phyloP scores from a whole-genome alignment of 1,140 invertebrate genomes.

The Metaphire vulgaris region DNA sequence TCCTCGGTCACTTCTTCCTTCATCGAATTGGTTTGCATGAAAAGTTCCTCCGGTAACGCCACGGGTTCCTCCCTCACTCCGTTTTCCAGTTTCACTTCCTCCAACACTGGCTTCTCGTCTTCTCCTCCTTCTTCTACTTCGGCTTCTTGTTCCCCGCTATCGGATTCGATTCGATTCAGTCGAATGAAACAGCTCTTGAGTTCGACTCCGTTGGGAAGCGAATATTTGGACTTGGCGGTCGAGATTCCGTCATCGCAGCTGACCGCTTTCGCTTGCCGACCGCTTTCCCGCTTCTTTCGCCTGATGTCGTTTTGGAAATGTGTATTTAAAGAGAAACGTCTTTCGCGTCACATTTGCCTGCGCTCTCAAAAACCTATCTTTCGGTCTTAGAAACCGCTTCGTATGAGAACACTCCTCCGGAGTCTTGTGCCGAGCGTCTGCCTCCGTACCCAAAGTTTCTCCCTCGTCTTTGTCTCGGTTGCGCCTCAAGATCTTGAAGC shows the following conservation, averaged over 20 bases:
- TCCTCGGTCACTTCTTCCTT: not conserved
- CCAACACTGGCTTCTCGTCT: too few species aligned
- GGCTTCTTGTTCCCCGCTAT: not conserved
- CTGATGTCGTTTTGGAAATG: not conserved
- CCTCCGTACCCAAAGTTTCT: not conserved
- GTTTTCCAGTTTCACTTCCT: not conserved
- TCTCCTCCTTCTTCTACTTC: not conserved
- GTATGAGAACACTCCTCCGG: not conserved
- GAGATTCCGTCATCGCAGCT: too few species aligned
- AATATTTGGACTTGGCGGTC: not conserved
- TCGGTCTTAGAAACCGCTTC: not conserved
- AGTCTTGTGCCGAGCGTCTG: too few species aligned
- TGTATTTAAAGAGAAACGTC: not conserved
- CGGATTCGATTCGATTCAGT: not conserved
- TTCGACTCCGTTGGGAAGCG: not conserved
- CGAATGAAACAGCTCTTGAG: not conserved
- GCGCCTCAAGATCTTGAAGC: not conserved
- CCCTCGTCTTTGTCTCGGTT: not conserved
- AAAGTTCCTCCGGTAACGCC: not conserved
- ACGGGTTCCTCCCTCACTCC: not conserved
- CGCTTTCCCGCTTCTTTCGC: not conserved
- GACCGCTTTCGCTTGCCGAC: not conserved
- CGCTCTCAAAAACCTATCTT: not conserved
- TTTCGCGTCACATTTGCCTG: not conserved
- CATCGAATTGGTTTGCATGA: too few species aligned